A percentile compares a stretch with the other conserved stretches of the same genome.
Evolutionary conservation across 2,888 invertebrate genomes (phyloP).

Genomic region (Hypomecis punctinalis): DNA sequence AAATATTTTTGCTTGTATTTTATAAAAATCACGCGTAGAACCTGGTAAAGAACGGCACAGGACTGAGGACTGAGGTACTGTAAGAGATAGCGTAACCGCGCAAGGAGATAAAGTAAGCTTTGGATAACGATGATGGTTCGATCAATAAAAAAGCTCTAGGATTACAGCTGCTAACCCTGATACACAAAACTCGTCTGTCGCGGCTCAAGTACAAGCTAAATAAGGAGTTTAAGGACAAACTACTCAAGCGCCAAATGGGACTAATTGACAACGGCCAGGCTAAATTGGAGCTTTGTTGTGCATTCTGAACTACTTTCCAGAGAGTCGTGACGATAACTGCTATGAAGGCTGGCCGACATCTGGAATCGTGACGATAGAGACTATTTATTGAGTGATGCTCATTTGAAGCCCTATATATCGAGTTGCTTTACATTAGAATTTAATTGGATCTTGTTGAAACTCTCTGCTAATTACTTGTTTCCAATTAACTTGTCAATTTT

Average conservation of each 20-base stretch:
- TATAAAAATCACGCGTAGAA: too few species aligned
- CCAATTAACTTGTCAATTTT: too few species aligned
- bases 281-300: constrained; percentile 52
- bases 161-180: constrained; percentile 8
- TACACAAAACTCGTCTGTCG: constrained; percentile 34
- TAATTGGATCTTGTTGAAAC: too few species aligned
- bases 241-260: constrained; percentile 48
- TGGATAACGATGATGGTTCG: background rate
- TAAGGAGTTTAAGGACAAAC: constrained; percentile 54
- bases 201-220: constrained; percentile 28
- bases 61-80: too few species aligned
- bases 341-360: background rate
- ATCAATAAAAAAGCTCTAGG: background rate
- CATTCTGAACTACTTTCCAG: constrained; percentile 32
- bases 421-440: too few species aligned
- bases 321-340: constrained; percentile 19
- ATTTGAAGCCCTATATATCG: too few species aligned
- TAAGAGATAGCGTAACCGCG: too few species aligned
- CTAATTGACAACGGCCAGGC: constrained; percentile 55
- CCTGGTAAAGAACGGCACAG: too few species aligned
- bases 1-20: too few species aligned
- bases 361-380: constrained; percentile 6
- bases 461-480: too few species aligned
- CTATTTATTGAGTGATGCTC: background rate
- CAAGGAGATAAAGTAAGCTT: background rate